phyloP scores from a whole-genome alignment of 2,797 vertebrate genomes.

The Hypotaenidia philippensis region DNA sequence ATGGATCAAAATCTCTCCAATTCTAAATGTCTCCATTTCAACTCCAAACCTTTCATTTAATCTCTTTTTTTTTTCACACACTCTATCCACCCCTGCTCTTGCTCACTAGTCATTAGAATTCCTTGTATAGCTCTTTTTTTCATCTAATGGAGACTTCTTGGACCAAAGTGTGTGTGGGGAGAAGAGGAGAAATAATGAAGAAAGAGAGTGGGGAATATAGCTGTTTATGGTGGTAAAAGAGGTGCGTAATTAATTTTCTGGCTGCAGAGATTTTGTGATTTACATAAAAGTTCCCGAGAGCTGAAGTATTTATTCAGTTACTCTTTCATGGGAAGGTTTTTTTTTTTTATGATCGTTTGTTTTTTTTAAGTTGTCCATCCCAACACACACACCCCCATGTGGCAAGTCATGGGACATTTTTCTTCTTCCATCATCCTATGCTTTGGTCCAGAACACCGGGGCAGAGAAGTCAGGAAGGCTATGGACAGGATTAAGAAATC shows the following conservation, averaged over 20 bases:
- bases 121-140: background rate
- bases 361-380: background rate
- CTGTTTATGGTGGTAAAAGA: background rate
- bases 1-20: background rate
- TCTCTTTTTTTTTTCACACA: background rate
- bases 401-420: background rate
- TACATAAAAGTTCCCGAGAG: background rate
- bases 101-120: background rate
- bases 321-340: background rate
- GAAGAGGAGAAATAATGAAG: background rate
- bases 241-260: background rate
- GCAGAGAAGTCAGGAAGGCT: background rate
- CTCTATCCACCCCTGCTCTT: background rate
- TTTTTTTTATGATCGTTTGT: background rate
- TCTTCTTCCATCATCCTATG: background rate
- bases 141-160: background rate
- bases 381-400: background rate
- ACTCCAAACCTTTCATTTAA: background rate
- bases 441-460: background rate
- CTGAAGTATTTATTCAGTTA: background rate
- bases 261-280: background rate
- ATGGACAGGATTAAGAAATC: background rate
- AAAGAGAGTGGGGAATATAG: background rate
- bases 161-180: background rate
- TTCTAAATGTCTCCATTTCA: background rate